phyloP scores from a whole-genome alignment of 2,797 vertebrate genomes.

The Phoxinus dragarum region DNA sequence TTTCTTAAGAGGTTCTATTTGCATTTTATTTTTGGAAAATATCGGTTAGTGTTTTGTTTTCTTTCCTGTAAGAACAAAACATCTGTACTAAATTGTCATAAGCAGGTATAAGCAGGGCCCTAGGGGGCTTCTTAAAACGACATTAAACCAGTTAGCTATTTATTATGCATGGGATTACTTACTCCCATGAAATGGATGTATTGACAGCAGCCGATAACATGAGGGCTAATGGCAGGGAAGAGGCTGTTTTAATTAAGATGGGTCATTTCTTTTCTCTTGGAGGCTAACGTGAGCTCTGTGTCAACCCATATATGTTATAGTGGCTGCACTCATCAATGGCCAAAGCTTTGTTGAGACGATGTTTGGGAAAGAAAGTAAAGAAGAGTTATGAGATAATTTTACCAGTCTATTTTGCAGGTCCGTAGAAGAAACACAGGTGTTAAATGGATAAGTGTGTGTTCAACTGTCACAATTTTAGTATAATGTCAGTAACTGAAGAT shows the following conservation, averaged over 20 bases:
- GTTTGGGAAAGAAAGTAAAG: constrained; percentile 11
- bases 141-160: constrained; percentile 47
- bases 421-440: not conserved
- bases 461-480: not conserved
- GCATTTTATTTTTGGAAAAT: not conserved
- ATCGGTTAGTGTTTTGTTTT: not conserved
- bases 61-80: not conserved
- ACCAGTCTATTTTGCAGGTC: not conserved
- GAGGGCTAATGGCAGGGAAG: constrained; percentile 25
- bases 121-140: constrained; percentile 45
- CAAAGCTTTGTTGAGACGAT: not conserved
- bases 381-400: constrained; percentile 18
- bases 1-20: not conserved
- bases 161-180: constrained; percentile 56
- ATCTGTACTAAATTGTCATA: constrained; percentile 20
- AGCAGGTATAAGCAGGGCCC: constrained; percentile 1
- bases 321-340: constrained; percentile 12
- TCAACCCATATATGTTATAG: constrained; percentile 35
- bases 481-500: not conserved
- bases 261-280: constrained; percentile 47
- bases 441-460: not conserved
- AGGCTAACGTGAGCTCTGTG: constrained; percentile 14
- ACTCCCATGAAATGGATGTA: constrained; percentile 52
- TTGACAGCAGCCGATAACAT: constrained; percentile 48
- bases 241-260: constrained; percentile 47